These are phyloP conservation scores for Pristionchus pacificus DNA, from an alignment of 1,140 invertebrate species.

Conservation along the genomic window DNA sequence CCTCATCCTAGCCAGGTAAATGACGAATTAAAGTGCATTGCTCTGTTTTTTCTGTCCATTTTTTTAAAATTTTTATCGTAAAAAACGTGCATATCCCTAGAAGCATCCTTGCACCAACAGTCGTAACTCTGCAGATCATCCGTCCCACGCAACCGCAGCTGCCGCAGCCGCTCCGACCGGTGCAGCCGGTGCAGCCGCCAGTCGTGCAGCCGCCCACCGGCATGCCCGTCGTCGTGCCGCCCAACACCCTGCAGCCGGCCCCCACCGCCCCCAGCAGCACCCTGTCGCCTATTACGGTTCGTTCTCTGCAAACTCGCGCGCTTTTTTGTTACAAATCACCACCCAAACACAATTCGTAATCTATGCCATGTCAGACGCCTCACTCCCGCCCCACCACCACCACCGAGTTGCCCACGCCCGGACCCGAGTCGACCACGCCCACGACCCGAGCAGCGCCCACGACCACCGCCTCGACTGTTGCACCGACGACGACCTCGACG, in stretches of 20 bases:
- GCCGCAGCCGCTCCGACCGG: no score
- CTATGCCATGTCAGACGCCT: no score
- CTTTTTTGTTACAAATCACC: background rate
- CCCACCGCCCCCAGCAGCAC: no score
- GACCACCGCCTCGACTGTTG: slow-evolving; percentile 7
- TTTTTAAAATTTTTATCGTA: background rate
- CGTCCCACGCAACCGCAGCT: no score
- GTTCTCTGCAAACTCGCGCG: slow-evolving; percentile 13
- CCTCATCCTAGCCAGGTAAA: background rate
- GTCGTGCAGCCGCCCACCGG: slow-evolving; percentile 5
- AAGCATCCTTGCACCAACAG: background rate
- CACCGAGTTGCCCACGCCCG: slow-evolving; percentile 4
- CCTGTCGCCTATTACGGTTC: background rate
- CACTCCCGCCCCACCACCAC: slow-evolving; percentile 6
- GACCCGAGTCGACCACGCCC: slow-evolving; percentile 15
- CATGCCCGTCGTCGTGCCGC: slow-evolving; percentile 9
- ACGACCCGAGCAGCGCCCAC: background rate
- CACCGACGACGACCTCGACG: slow-evolving; percentile 13
- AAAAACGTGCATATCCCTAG: background rate
- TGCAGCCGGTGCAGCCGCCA: no score
- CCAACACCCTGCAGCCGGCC: background rate
- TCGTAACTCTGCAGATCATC: background rate
- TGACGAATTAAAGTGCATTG: background rate
- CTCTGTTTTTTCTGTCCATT: background rate
- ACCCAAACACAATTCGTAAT: no score